Evolutionary conservation across 1,140 invertebrate genomes (phyloP).

Genomic region (Antheraea pernyi): DNA sequence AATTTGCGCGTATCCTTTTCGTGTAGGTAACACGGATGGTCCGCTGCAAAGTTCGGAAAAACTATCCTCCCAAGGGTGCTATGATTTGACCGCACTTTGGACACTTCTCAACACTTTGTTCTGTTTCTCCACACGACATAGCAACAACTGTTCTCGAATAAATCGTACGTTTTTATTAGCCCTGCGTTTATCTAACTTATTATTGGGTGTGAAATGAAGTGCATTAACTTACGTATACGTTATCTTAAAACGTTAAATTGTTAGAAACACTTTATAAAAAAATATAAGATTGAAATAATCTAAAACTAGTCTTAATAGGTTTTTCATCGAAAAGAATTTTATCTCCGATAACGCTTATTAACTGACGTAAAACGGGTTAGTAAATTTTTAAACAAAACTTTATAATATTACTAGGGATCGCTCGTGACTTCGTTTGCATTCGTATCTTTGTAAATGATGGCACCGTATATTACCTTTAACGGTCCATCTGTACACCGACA

Average conservation of each 20-base stretch:
- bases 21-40: neutral
- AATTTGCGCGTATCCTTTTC: neutral
- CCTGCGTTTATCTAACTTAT: slow-evolving; percentile 24
- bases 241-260: neutral
- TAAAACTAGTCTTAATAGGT: neutral
- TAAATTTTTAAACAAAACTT: too few relatives aligned
- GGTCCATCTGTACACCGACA: too few relatives aligned
- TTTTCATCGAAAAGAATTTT: too few relatives aligned
- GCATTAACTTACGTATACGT: slow-evolving; percentile 1
- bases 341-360: too few relatives aligned
- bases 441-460: too few relatives aligned
- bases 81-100: slow-evolving; percentile 59
- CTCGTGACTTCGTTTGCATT: too few relatives aligned
- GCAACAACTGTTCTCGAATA: slow-evolving; percentile 28
- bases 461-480: too few relatives aligned
- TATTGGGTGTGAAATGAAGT: slow-evolving; percentile 23
- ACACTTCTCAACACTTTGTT: slow-evolving; percentile 43
- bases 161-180: slow-evolving; percentile 34
- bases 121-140: slow-evolving; percentile 23
- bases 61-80: slow-evolving; percentile 47
- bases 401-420: too few relatives aligned
- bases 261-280: neutral
- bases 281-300: neutral
- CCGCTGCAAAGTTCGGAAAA: slow-evolving; percentile 12
- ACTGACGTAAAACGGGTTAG: too few relatives aligned